Evolutionary conservation across 2,888 invertebrate genomes (phyloP), one percentile per base, ranked within the genome.

Genomic region (Congeria kusceri): DNA sequence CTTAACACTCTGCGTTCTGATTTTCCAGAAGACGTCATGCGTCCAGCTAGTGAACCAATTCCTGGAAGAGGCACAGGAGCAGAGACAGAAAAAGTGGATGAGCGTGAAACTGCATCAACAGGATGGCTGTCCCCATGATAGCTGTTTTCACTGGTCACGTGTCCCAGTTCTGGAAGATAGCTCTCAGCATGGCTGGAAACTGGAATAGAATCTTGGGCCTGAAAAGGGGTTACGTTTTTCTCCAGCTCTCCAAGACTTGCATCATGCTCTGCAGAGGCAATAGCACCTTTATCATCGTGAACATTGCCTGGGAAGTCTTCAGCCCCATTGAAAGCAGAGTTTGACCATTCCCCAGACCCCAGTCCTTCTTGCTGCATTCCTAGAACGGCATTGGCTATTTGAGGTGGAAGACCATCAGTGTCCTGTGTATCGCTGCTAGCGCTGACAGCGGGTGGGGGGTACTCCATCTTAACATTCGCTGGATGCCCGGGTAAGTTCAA

Each of bases 341-440:
- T 20, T 15, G 53, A 5, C 53, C 53, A 53, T 23, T 53, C 53
- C 25, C 3, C 53, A 53, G 25, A 63, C 58, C 71, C 71, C n/a
- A 72, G 56, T 13, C 66, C 73, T 28, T 79, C 79, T 49, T 74
- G 63, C 7, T 79, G 79, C 79, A 79, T 79, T 23, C 79, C 75
- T 23, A 79, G 53, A 3, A 75, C 67, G 13, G 74, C 79, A 59
- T 74, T 71, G 15, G 79, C 79, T 63, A 75, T 75, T 28, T 79
- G 70, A 1, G 49, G 49, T n/a, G 74, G 79, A 20, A 79, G 56
- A 3, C 68, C 70, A 69, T 74, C 73, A 11, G 73, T 53, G 15
- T 68, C 69, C 23, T 58, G 68, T 5, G 27, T 28, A 53, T 63
- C 47, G 20, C 32, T 23, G 18, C 47, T 47, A 3, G 57, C 46